phyloP scores from a whole-genome alignment of 2,888 invertebrate genomes.

The Ichneumon xanthorius region DNA sequence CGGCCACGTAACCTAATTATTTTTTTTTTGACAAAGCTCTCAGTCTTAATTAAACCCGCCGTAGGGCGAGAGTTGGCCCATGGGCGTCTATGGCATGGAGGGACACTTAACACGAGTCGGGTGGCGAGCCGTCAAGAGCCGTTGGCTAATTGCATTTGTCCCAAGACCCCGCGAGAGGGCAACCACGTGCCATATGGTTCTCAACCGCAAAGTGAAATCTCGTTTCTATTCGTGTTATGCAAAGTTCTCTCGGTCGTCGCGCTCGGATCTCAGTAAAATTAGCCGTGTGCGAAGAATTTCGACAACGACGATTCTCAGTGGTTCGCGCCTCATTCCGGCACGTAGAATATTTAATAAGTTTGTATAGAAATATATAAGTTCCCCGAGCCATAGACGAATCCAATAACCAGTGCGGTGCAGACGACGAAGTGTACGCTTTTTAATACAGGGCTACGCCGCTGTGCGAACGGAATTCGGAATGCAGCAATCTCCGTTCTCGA shows the following conservation, averaged over 20 bases:
- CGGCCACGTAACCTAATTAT: slow-evolving; percentile 9
- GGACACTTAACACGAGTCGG: slow-evolving; percentile 57
- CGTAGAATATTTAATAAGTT: slow-evolving; percentile 45
- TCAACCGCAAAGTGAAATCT: slow-evolving; percentile 53
- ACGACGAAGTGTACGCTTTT: slow-evolving; percentile 9
- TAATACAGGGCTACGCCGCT: slow-evolving; percentile 43
- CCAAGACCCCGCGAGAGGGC: slow-evolving; percentile 34
- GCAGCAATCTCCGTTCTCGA: slow-evolving; percentile 54
- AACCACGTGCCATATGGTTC: not conserved
- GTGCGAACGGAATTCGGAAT: slow-evolving; percentile 57
- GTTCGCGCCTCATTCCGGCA: not conserved
- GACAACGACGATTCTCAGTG: not conserved
- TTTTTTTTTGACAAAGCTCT: slow-evolving; percentile 27
- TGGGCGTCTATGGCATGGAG: slow-evolving; percentile 32
- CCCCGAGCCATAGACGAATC: slow-evolving; percentile 8
- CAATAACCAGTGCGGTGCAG: slow-evolving; percentile 13
- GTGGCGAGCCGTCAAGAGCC: slow-evolving; percentile 46
- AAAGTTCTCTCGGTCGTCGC: not conserved
- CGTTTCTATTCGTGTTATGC: slow-evolving; percentile 41
- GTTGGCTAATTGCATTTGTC: slow-evolving; percentile 58
- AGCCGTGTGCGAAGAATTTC: slow-evolving; percentile 5
- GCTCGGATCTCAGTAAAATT: not conserved
- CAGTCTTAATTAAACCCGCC: slow-evolving; percentile 47
- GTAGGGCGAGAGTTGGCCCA: not conserved
- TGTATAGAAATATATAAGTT: not conserved